phyloP scores from a whole-genome alignment of 2,113 vertebrate species.

The Bubalus kerabau region DNA sequence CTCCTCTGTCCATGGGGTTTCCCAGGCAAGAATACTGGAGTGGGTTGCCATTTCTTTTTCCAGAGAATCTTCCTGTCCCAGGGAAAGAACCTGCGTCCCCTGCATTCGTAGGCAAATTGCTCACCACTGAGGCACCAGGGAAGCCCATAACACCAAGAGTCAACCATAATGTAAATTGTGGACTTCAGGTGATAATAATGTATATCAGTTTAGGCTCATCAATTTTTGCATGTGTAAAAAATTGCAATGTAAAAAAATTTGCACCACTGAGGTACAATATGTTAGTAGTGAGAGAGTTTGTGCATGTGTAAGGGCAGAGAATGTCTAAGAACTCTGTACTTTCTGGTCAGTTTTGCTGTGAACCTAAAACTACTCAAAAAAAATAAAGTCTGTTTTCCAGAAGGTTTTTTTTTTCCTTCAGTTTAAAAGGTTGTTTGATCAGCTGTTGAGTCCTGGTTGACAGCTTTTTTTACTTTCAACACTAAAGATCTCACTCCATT shows the following conservation, averaged over 20 bases:
- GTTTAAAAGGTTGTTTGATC: not conserved
- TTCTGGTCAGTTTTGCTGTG: not conserved
- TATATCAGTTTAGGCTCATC: not conserved
- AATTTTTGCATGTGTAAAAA: not conserved
- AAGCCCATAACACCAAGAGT: not conserved
- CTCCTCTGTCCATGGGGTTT: not conserved
- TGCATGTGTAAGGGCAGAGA: not conserved
- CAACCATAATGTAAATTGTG: not conserved
- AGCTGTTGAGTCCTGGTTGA: not conserved
- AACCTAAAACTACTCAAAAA: not conserved
- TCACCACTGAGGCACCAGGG: not conserved
- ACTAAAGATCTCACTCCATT: not conserved
- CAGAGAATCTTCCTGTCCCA: not conserved
- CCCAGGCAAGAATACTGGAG: not conserved
- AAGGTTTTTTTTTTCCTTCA: not conserved
- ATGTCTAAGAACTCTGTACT: not conserved
- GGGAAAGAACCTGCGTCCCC: rapidly evolving
- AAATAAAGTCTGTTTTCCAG: not conserved
- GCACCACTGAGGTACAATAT: not conserved
- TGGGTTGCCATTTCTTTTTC: not conserved
- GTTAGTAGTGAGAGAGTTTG: not conserved
- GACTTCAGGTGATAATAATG: not conserved
- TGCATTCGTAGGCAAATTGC: not conserved
- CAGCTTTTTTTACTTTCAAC: not conserved
- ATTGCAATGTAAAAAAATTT: not conserved